These are phyloP conservation scores for Nematolebias whitei DNA, from an alignment of 2,113 vertebrate genomes.

Conservation along the genomic window DNA sequence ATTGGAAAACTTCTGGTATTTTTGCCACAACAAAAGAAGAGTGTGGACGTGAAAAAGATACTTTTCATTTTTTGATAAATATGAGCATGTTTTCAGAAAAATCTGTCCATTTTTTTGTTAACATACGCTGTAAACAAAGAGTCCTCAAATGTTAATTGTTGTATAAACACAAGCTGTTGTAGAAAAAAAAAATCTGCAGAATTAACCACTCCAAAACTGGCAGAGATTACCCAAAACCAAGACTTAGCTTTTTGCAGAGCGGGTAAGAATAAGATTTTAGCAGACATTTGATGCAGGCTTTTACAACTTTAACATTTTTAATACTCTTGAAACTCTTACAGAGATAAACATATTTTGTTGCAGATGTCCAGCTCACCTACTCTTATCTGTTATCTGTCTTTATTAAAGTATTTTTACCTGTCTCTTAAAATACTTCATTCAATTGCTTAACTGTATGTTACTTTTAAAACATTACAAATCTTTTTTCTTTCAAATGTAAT, in stretches of 20 bases:
- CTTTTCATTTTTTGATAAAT: not conserved
- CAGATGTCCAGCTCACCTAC: not conserved
- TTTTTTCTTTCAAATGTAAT: too few relatives aligned
- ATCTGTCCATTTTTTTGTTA: not conserved
- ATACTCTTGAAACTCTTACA: not conserved
- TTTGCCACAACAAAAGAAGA: not conserved
- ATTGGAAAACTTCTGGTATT: not conserved
- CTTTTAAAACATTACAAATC: too few relatives aligned
- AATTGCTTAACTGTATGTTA: not conserved
- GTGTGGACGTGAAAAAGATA: not conserved
- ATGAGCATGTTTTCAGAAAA: not conserved
- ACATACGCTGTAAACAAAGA: not conserved
- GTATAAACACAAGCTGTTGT: conserved; percentile 4
- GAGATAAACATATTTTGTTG: not conserved
- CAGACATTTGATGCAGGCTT: not conserved
- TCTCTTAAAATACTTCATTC: not conserved
- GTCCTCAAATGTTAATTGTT: conserved; percentile 8
- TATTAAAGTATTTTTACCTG: too few relatives aligned
- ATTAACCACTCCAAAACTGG: not conserved
- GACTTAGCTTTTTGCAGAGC: conserved; percentile 1
- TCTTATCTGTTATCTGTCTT: too few relatives aligned
- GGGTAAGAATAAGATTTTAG: not conserved
- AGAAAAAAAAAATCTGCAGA: not conserved
- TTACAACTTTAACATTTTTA: not conserved
- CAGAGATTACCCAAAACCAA: not conserved